phyloP scores from a whole-genome alignment of 2,888 invertebrate species.

The Germaria angustata region DNA sequence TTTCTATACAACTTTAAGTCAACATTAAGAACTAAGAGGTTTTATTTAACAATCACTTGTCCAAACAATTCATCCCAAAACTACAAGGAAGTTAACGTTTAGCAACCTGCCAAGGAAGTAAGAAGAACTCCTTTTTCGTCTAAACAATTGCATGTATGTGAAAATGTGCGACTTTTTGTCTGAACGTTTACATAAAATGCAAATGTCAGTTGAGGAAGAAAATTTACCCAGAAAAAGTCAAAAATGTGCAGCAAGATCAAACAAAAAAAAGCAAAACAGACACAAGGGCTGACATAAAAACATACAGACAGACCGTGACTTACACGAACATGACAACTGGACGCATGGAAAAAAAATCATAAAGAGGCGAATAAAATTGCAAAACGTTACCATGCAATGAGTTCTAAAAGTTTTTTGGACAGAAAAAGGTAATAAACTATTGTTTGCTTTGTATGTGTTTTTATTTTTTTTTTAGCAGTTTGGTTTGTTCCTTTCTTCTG shows the following conservation, averaged over 20 bases:
- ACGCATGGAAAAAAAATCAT: conserved; percentile 13
- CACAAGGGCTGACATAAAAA: conserved; percentile 1
- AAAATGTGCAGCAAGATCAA: conserved; percentile 16
- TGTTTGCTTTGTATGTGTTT: conserved; percentile 51
- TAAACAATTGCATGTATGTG: background rate
- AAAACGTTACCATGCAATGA: conserved; percentile 25
- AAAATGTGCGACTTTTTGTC: background rate
- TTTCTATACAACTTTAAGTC: background rate
- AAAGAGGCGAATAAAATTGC: conserved; percentile 5
- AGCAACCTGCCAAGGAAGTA: conserved; percentile 33
- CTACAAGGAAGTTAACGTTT: conserved; percentile 55
- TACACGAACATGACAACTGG: conserved; percentile 48
- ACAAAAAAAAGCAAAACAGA: conserved; percentile 13
- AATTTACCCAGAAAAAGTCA: conserved; percentile 23
- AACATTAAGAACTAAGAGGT: background rate
- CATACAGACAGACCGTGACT: conserved; percentile 14
- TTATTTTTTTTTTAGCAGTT: conserved; percentile 21
- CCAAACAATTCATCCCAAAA: conserved; percentile 45
- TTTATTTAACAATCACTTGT: conserved; percentile 50
- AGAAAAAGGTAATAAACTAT: conserved; percentile 13
- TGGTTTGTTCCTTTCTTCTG: conserved; percentile 5
- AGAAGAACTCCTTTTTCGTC: background rate
- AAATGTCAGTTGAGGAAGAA: conserved; percentile 49
- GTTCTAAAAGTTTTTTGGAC: background rate
- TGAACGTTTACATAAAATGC: conserved; percentile 53